These are phyloP conservation scores for Phodopus roborovskii DNA, from an alignment of 2,113 vertebrate genomes.

Conservation along the genomic window DNA sequence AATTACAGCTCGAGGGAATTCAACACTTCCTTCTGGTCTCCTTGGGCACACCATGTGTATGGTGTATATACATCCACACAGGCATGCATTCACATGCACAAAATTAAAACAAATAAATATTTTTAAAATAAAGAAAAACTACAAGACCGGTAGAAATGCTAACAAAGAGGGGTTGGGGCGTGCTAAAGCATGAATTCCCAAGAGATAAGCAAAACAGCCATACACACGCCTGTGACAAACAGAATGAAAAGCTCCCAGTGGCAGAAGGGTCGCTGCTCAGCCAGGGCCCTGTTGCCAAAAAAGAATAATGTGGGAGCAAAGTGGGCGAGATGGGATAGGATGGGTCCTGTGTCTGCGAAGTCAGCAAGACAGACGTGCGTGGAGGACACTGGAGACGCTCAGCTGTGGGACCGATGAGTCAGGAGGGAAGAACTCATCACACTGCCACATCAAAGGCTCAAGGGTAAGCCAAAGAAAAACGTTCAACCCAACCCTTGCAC, in stretches of 20 bases:
- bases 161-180: neutral
- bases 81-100: too few relatives aligned
- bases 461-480: conserved; percentile 21
- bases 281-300: neutral
- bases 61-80: neutral
- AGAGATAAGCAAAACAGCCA: neutral
- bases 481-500: neutral
- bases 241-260: neutral
- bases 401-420: neutral
- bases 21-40: neutral
- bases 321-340: neutral
- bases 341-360: neutral
- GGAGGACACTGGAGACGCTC: neutral
- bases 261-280: neutral
- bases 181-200: neutral
- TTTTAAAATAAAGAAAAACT: neutral
- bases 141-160: neutral
- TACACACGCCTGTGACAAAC: neutral
- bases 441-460: conserved; percentile 49
- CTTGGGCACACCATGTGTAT: too few relatives aligned
- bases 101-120: neutral
- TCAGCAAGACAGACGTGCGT: neutral
- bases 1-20: neutral
- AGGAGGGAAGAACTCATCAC: neutral
- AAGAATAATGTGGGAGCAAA: neutral